Percentiles rank a stretch among this genome's conserved stretches.
Conservation (phyloP, 35 echinoderm and acorn worm genomes). For the Patiria miniata region DNA sequence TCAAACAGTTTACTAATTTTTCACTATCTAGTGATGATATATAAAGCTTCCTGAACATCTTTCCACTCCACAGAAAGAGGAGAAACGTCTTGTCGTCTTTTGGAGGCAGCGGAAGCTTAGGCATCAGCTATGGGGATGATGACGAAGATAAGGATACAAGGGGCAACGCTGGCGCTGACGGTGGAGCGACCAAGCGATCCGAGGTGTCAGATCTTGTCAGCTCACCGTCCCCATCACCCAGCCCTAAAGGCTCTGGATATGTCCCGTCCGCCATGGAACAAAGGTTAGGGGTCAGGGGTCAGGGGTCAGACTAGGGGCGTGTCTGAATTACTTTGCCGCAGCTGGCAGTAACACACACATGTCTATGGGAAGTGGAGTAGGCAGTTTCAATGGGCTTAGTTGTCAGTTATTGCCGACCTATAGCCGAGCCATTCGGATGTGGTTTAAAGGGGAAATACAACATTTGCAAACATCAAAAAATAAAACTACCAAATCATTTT, state of each 20-base stretch:
- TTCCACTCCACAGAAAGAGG: slow-evolving; percentile 51
- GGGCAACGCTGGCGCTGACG: neutral
- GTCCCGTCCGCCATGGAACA: slow-evolving; percentile 88
- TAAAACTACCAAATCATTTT: too few relatives aligned
- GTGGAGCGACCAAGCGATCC: slow-evolving; percentile 18
- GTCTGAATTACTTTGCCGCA: neutral
- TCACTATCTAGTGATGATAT: too few relatives aligned
- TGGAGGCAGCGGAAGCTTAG: slow-evolving; percentile 53
- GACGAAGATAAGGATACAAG: slow-evolving; percentile 51
- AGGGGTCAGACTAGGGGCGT: neutral
- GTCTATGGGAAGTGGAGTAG: too few relatives aligned
- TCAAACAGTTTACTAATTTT: too few relatives aligned
- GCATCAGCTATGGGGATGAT: slow-evolving; percentile 29
- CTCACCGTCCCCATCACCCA: slow-evolving; percentile 73
- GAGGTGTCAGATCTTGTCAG: slow-evolving; percentile 70
- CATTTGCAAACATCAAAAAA: too few relatives aligned
- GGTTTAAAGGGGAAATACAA: too few relatives aligned
- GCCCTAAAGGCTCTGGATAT: slow-evolving; percentile 60
- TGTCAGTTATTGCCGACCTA: too few relatives aligned
- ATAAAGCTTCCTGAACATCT: too few relatives aligned
- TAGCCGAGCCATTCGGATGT: too few relatives aligned
- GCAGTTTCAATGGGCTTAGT: too few relatives aligned
- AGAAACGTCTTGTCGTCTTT: slow-evolving; percentile 71
- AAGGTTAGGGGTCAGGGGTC: slow-evolving; percentile 45
- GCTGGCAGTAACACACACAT: too few relatives aligned